phyloP scores from a whole-genome alignment of 2,888 invertebrate genomes.

The Lasioglossum lativentre region DNA sequence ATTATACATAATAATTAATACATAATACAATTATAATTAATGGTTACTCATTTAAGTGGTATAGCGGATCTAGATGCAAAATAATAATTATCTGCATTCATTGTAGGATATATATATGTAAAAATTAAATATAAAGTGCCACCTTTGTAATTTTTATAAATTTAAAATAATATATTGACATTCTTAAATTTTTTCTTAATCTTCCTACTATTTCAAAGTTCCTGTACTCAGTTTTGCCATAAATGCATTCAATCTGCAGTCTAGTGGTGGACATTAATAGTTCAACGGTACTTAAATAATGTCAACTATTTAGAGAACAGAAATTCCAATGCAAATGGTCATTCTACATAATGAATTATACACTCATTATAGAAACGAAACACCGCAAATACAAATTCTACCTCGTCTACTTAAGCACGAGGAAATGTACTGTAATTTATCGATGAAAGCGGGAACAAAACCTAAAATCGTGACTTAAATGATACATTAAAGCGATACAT shows the following conservation, averaged over 20 bases:
- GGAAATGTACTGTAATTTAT: conserved; percentile 32
- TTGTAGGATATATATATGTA: no score
- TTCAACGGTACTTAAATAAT: neutral
- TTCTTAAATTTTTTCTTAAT: neutral
- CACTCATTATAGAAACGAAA: neutral
- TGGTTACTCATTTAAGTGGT: neutral
- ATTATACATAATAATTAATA: no score
- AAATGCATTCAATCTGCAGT: neutral
- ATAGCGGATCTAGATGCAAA: neutral
- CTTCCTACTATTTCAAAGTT: neutral
- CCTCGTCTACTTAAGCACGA: neutral
- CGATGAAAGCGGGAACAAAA: conserved; percentile 22
- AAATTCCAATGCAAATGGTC: neutral
- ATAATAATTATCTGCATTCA: neutral
- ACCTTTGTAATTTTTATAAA: neutral
- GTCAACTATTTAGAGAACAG: neutral
- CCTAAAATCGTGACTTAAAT: conserved; percentile 44
- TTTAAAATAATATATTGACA: neutral
- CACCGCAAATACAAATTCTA: neutral
- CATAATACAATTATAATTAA: neutral
- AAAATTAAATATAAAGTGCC: no score
- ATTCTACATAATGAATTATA: neutral
- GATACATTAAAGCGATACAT: conserved; percentile 45
- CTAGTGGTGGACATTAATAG: neutral
- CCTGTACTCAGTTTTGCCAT: neutral